Percentiles rank a stretch among this genome's conserved stretches.
Evolutionary conservation across 2,888 invertebrate species (phyloP).

Genomic region (Drosophila imparisetae): DNA sequence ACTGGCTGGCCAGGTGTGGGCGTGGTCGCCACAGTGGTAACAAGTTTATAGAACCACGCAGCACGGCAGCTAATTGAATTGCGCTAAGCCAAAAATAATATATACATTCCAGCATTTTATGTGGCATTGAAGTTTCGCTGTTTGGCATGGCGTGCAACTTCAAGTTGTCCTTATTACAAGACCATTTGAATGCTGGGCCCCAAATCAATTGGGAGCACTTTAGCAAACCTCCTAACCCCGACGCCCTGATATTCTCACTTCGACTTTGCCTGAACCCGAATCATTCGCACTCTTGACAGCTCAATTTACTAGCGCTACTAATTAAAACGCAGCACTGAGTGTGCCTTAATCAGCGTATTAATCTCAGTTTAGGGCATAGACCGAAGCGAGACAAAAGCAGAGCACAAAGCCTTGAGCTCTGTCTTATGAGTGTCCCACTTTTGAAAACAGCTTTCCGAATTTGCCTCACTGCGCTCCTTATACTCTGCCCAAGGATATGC

Average conservation of each 20-base stretch:
- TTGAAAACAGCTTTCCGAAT: constrained; percentile 6
- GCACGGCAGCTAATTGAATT: constrained; percentile 68
- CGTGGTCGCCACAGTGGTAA: constrained; percentile 39
- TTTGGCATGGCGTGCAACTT: constrained; percentile 54
- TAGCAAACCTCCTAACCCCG: constrained; percentile 13
- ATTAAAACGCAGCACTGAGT: constrained; percentile 65
- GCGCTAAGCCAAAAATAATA: constrained; percentile 46
- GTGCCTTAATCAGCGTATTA: constrained; percentile 66
- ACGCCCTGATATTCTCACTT: background rate
- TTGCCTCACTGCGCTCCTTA: background rate
- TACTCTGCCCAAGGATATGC: background rate
- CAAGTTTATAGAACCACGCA: constrained; percentile 55
- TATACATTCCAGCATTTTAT: constrained; percentile 43
- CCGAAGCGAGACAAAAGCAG: constrained; percentile 9
- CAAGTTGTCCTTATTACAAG: constrained; percentile 41
- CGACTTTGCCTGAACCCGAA: constrained; percentile 39
- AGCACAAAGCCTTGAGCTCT: constrained; percentile 16
- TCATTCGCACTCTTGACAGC: constrained; percentile 65
- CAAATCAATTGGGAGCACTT: constrained; percentile 43
- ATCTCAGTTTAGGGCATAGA: constrained; percentile 55
- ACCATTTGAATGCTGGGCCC: constrained; percentile 37
- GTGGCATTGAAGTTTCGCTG: constrained; percentile 44
- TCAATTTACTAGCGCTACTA: constrained; percentile 59
- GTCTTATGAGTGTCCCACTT: constrained; percentile 19
- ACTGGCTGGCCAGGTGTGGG: constrained; percentile 12